Evolutionary conservation across 2,888 invertebrate genomes (phyloP), one percentile per base, ranked within the genome.

Genomic region (Dryobota labecula): DNA sequence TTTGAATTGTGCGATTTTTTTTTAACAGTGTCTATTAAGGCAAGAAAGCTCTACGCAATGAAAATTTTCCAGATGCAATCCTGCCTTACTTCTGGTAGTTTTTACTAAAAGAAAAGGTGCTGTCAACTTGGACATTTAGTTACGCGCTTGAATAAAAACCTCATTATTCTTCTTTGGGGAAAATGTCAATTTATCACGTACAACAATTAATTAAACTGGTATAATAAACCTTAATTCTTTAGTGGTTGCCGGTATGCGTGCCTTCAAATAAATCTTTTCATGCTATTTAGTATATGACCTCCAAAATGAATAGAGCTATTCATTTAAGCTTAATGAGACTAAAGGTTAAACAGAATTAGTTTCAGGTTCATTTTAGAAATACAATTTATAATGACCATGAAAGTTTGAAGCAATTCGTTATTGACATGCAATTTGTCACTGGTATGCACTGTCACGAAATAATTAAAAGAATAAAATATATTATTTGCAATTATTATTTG

Each of bases 341-440:
- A 53, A 63, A 79, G 70, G 75, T 70, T 65, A 71, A 41, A 77
- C 56, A 75, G 41, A 70, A 78, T 68, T 73, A 56, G 51, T 79
- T 76, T 62, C 54, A 76, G 74, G 45, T 84, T 73, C 15, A 18
- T 64, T 66, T 68, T 71, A 56, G 60, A 75, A 84, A 75, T 56
- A 60, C 60, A 75, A 78, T 84, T 57, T 54, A 65, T 51, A 61
- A 38, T 30, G 84, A 60, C 83, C 84, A 71, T 84, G 84, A 78
- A 63, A 57, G 51, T 60, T 54, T 58, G 13, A 56, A 47, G 33
- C 58, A 82, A 78, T 80, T 65, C 11, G 67, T 63, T 73, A 73
- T 78, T 73, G 72, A 70, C 71, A 83, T 67, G 82, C 62, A 74
- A 67, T 72, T 60, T 75, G 61, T 65, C 67, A 68, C 56, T 61